phyloP scores from a whole-genome alignment of 2,888 invertebrate species.

The Pollenia labialis region DNA sequence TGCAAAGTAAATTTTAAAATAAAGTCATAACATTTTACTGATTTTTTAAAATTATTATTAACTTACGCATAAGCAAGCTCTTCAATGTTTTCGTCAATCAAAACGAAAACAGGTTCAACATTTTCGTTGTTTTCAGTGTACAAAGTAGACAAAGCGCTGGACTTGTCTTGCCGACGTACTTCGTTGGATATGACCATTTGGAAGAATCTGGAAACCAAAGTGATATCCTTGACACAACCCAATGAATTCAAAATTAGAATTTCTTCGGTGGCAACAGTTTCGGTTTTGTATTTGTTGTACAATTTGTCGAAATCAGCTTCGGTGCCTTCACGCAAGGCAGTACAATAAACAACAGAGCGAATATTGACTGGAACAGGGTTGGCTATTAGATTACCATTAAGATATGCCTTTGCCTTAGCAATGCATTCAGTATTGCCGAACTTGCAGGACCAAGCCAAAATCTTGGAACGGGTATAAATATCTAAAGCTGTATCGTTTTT shows the following conservation, averaged over 20 bases:
- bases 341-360: slow-evolving; percentile 86
- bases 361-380: slow-evolving; percentile 86
- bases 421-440: slow-evolving; percentile 87
- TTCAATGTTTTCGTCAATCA: slow-evolving; percentile 81
- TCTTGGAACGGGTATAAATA: slow-evolving; percentile 86
- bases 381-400: slow-evolving; percentile 76
- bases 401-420: slow-evolving; percentile 83
- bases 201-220: slow-evolving; percentile 85
- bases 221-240: slow-evolving; percentile 87
- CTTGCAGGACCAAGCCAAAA: slow-evolving; percentile 88
- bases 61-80: slow-evolving; percentile 79
- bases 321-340: too few relatives aligned
- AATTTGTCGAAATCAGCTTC: too few relatives aligned
- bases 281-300: too few relatives aligned
- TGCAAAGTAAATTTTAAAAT: slow-evolving; percentile 62
- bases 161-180: slow-evolving; percentile 82
- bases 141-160: slow-evolving; percentile 83
- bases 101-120: slow-evolving; percentile 85
- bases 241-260: slow-evolving; percentile 87
- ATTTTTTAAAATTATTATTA: background rate
- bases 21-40: too few relatives aligned
- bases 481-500: slow-evolving; percentile 85
- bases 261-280: slow-evolving; percentile 88
- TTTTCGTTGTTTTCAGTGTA: slow-evolving; percentile 86
- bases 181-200: slow-evolving; percentile 84